These are phyloP conservation scores for Solenopsis fugax DNA, from an alignment of 1,140 invertebrate species.

Conservation along the genomic window DNA sequence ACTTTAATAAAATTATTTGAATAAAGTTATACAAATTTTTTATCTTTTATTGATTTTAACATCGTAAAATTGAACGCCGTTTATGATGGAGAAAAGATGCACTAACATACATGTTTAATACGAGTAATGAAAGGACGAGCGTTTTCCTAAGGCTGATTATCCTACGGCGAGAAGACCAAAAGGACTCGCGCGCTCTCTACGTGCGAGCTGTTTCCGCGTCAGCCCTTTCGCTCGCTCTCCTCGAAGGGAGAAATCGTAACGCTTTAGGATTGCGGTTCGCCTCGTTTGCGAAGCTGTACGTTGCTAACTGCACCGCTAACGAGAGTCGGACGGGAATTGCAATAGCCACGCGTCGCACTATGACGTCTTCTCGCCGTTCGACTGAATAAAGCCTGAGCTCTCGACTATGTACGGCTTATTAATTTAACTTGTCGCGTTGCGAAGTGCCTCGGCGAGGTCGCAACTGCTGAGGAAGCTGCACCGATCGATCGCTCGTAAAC, in stretches of 20 bases:
- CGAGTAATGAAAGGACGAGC: slow-evolving; percentile 7
- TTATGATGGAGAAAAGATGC: neutral
- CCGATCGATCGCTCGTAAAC: slow-evolving; percentile 51
- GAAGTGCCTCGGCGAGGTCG: neutral
- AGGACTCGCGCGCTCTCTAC: neutral
- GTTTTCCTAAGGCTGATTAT: slow-evolving; percentile 27
- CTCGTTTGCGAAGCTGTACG: slow-evolving; percentile 52
- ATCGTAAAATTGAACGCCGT: neutral
- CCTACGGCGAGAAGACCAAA: neutral
- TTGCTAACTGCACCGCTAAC: slow-evolving; percentile 50
- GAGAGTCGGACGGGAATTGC: slow-evolving; percentile 31
- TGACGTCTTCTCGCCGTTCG: slow-evolving; percentile 48
- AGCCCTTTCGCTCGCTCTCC: slow-evolving; percentile 6
- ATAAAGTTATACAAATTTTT: neutral
- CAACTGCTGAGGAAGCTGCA: slow-evolving; percentile 44
- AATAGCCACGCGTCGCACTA: slow-evolving; percentile 24
- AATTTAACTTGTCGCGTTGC: slow-evolving; percentile 55
- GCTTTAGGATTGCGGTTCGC: slow-evolving; percentile 51
- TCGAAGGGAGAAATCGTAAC: slow-evolving; percentile 48
- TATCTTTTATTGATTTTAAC: neutral
- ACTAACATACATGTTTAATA: slow-evolving; percentile 5
- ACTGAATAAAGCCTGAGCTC: slow-evolving; percentile 40
- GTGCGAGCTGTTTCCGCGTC: slow-evolving; percentile 37
- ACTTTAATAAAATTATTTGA: neutral
- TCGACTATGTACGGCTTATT: slow-evolving; percentile 55